Percentiles rank a stretch among this genome's conserved stretches.
Evolutionary conservation across 2,888 invertebrate species (phyloP).

Genomic region (Tanaodytes sp.): DNA sequence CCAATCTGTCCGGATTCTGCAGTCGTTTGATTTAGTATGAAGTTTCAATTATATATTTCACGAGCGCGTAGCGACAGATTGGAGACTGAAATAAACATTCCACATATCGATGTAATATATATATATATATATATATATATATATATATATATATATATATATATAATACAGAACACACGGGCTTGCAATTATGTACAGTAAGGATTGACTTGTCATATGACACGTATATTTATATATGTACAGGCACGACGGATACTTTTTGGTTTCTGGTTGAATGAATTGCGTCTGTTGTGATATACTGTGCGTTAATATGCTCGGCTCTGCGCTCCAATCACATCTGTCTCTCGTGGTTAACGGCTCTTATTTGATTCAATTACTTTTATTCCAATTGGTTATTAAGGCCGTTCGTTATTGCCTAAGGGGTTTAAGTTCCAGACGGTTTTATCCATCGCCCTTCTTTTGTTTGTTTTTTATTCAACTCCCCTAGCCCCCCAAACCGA

Average conservation of each 20-base stretch:
- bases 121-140: no score
- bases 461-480: no score
- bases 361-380: no score
- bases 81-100: constrained; percentile 79
- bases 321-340: constrained; percentile 72
- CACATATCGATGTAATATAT: constrained; percentile 71
- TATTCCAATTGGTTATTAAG: constrained; percentile 23
- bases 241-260: constrained; percentile 32
- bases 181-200: constrained; percentile 61
- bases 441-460: constrained; percentile 68
- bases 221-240: constrained; percentile 45
- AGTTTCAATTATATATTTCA: no score
- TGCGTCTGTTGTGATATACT: constrained; percentile 47
- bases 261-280: constrained; percentile 17
- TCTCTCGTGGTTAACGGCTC: constrained; percentile 71
- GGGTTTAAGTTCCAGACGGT: constrained; percentile 65
- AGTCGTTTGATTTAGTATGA: no score
- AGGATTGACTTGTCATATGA: constrained; percentile 19
- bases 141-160: no score
- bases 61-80: constrained; percentile 74
- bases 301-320: constrained; percentile 57
- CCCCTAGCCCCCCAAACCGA: no score
- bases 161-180: constrained; percentile 63
- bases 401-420: constrained; percentile 60
- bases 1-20: constrained; percentile 77